Evolutionary conservation across 2,888 invertebrate species (phyloP), one percentile per base, ranked within the genome.

Genomic region (Venusia cambrica): DNA sequence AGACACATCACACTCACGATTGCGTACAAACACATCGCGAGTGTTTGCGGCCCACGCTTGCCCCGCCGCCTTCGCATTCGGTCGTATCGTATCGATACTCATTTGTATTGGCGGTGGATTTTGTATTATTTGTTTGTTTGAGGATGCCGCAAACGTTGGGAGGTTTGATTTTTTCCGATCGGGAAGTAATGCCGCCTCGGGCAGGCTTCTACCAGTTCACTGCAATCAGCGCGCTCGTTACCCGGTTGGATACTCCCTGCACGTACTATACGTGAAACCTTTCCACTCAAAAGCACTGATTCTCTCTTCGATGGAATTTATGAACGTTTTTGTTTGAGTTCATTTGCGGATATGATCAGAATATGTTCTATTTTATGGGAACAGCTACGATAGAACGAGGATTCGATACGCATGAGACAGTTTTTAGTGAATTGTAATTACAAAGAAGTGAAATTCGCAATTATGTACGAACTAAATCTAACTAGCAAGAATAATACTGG

Each of bases 121-220:
- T 65, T 73, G 78, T 79, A 77, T 85, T 84, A 84, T 85, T 85
- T 84, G 78, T 84, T 81, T 84, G 79, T 83, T 83, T 81, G 76
- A 71, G 73, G 70, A 76, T 77, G 75, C 76, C 74, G 73, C 73
- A 77, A 79, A 78, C 73, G 73, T 67, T 67, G 62, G 65, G 63
- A 70, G 81, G 81, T 83, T 80, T 85, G 85, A 85, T 85, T 87
- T 87, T 84, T 87, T 83, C 74, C 78, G 70, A 83, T 83, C 73
- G 73, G 74, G 74, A 77, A 76, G 75, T 83, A 83, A 85, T 85
- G 79, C 74, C 69, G 74, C 73, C 72, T 65, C 70, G 63, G 56
- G 71, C 74, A 60, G 58, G 62, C 64, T 75, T 78, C 81, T 70
- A 77, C 73, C 74, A 65, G 52, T 43, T 38, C 52, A 57, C 63